Evolutionary conservation across 2,888 invertebrate species (phyloP).

Genomic region (Tenodera sinensis): DNA sequence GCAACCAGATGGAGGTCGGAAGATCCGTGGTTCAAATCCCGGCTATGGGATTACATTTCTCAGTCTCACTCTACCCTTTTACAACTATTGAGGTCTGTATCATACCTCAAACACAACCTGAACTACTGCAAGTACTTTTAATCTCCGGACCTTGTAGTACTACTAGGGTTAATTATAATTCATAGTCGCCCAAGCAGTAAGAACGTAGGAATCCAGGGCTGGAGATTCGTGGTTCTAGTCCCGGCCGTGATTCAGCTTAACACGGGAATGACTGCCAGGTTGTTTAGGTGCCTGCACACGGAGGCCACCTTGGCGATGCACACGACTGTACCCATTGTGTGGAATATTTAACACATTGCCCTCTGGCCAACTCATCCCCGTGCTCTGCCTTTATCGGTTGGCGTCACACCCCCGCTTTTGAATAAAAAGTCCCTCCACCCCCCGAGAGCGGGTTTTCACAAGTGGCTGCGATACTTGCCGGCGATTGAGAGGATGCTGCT

Average conservation of each 20-base stretch:
- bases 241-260: not conserved
- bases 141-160: too few species aligned
- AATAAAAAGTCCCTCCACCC: not conserved
- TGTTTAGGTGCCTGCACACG: not conserved
- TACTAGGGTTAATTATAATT: too few species aligned
- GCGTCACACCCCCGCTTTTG: constrained; percentile 11
- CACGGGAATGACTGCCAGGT: too few species aligned
- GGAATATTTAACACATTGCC: not conserved
- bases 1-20: too few species aligned
- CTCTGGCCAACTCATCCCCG: not conserved
- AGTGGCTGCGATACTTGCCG: not conserved
- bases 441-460: not conserved
- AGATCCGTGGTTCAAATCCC: too few species aligned
- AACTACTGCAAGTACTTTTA: too few species aligned
- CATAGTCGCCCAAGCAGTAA: too few species aligned
- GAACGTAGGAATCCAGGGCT: too few species aligned
- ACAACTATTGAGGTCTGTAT: too few species aligned
- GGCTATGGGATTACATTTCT: too few species aligned
- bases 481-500: not conserved
- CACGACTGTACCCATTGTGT: not conserved
- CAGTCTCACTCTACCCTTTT: too few species aligned
- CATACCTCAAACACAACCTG: too few species aligned
- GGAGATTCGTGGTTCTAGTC: not conserved
- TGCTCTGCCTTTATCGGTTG: not conserved
- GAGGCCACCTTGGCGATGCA: not conserved